phyloP scores from a whole-genome alignment of 2,113 vertebrate species.

The Pristiophorus japonicus region DNA sequence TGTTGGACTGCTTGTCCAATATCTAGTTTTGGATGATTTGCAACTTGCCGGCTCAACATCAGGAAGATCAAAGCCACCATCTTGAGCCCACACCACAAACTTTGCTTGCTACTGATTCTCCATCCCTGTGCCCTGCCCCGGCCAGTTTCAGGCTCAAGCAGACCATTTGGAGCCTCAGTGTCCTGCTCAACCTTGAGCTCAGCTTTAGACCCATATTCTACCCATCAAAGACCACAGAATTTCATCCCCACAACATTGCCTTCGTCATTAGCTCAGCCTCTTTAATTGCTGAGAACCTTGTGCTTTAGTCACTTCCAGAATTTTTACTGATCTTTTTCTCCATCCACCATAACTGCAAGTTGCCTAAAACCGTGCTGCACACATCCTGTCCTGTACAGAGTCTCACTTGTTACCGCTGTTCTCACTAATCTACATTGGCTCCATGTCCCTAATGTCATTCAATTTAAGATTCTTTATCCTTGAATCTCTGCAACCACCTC shows the following conservation, averaged over 20 bases:
- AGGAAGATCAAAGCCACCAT: not conserved
- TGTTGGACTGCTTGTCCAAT: not conserved
- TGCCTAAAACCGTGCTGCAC: not conserved
- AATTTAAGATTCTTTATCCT: not conserved
- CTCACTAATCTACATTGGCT: not conserved
- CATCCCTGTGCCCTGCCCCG: not conserved
- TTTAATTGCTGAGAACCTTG: not conserved
- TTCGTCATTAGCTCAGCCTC: not conserved
- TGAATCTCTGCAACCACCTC: not conserved
- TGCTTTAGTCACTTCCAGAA: not conserved
- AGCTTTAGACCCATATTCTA: not conserved
- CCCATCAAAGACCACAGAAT: too few species aligned
- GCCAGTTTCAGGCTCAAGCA: not conserved
- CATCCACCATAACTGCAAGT: not conserved
- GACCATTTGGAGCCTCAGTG: not conserved
- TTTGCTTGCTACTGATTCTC: not conserved
- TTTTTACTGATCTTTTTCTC: not conserved
- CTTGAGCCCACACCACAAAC: not conserved
- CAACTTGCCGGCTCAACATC: not conserved
- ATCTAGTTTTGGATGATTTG: not conserved
- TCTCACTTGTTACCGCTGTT: too few species aligned
- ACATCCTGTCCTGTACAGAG: too few species aligned
- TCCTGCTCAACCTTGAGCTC: not conserved
- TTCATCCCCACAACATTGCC: not conserved
- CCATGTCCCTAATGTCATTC: not conserved